These are phyloP conservation scores for Monarcha castaneiventris DNA, from an alignment of 2,113 vertebrate species.

Conservation along the genomic window DNA sequence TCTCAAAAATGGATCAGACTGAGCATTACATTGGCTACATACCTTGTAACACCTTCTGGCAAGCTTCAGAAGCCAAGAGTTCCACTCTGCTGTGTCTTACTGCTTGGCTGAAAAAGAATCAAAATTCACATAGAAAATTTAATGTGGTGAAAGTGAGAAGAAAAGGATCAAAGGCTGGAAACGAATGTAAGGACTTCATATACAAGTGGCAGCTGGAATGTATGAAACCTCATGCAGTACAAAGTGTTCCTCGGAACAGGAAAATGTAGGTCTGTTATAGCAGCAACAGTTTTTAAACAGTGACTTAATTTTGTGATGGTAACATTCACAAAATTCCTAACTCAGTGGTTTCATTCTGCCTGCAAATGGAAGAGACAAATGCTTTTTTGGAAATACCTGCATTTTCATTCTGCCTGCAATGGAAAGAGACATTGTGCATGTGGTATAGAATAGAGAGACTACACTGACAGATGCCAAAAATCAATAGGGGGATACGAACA, in stretches of 20 bases:
- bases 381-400: background rate
- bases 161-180: background rate
- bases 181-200: background rate
- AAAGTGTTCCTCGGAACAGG: background rate
- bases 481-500: background rate
- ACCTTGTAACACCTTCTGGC: slow-evolving; percentile 33
- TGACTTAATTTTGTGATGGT: background rate
- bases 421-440: background rate
- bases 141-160: slow-evolving; percentile 2
- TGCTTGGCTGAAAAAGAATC: slow-evolving; percentile 18
- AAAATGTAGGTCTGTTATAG: background rate
- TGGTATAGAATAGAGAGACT: background rate
- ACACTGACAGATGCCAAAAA: background rate
- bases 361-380: background rate
- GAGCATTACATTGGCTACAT: background rate
- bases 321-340: background rate
- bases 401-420: background rate
- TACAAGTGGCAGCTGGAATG: background rate
- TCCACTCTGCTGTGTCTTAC: background rate
- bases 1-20: background rate
- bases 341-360: background rate
- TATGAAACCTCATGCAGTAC: background rate
- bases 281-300: background rate
- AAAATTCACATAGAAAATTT: background rate
- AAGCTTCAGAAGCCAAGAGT: slow-evolving; percentile 16